Evolutionary conservation across 2,797 vertebrate species (phyloP).

Genomic region (Centroberyx gerrardi): DNA sequence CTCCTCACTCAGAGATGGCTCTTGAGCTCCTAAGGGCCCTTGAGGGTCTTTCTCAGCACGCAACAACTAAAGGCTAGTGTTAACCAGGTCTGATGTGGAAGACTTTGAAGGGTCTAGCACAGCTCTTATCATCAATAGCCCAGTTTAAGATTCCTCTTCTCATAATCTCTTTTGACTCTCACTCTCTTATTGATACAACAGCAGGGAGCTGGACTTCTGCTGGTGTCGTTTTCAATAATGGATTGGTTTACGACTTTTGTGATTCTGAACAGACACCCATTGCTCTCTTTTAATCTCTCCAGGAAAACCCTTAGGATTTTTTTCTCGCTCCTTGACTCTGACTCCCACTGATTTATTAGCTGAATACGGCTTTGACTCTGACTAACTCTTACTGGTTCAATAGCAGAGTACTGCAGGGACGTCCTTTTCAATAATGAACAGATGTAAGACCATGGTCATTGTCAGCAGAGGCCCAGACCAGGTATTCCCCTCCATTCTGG

Average conservation of each 20-base stretch:
- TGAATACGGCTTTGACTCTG: too few species aligned
- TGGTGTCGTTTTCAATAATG: constrained; percentile 12
- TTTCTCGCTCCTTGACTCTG: constrained; percentile 22
- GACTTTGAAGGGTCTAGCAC: constrained; percentile 29
- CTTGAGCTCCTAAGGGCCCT: constrained; percentile 55
- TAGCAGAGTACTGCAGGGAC: not conserved
- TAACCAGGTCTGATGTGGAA: constrained; percentile 47
- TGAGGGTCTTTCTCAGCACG: constrained; percentile 38
- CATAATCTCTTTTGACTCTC: not conserved
- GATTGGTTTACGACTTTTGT: constrained; percentile 24
- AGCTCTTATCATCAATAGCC: constrained; percentile 33
- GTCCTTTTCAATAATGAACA: constrained; percentile 10
- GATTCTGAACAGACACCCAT: constrained; percentile 10
- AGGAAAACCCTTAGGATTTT: constrained; percentile 18
- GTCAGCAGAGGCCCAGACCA: constrained; percentile 19
- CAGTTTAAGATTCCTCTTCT: constrained; percentile 21
- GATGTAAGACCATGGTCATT: not conserved
- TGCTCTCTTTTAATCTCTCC: not conserved
- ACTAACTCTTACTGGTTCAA: not conserved
- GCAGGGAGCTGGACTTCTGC: not conserved
- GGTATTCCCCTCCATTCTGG: constrained; percentile 18
- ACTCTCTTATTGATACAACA: constrained; percentile 16
- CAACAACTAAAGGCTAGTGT: constrained; percentile 45
- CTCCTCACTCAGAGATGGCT: constrained; percentile 42
- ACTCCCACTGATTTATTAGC: not conserved